A percentile compares a stretch with the other conserved stretches of the same genome.
These are phyloP conservation scores for Hydrotaea cyrtoneurina DNA, from an alignment of 2,888 invertebrate genomes.

Conservation along the genomic window DNA sequence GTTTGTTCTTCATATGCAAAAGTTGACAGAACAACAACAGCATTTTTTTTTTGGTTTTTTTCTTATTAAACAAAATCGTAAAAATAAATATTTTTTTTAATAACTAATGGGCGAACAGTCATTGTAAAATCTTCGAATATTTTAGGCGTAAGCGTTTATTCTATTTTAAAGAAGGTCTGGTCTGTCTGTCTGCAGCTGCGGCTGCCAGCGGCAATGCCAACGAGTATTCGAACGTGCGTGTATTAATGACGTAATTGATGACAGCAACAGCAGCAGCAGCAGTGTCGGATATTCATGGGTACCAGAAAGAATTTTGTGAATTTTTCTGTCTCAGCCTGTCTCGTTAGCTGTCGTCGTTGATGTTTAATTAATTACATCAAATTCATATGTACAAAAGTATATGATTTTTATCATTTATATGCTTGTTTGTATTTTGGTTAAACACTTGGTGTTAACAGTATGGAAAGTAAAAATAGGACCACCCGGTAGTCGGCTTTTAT, in stretches of 20 bases:
- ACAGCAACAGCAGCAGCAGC: constrained; percentile 42
- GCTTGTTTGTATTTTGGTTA: too few species aligned
- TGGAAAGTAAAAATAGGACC: too few species aligned
- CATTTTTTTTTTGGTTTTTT: too few species aligned
- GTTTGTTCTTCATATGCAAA: too few species aligned
- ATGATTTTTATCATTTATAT: constrained; percentile 15
- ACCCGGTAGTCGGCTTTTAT: too few species aligned
- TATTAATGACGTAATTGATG: constrained; percentile 62
- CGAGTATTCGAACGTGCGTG: not conserved
- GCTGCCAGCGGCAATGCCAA: constrained; percentile 15
- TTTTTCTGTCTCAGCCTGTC: not conserved
- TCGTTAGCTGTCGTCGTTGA: not conserved
- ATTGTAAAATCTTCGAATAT: not conserved
- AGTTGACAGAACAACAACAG: not conserved
- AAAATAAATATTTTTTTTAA: constrained; percentile 6
- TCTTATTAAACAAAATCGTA: not conserved
- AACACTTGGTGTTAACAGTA: too few species aligned
- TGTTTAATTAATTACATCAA: not conserved
- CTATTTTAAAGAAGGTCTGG: constrained; percentile 15
- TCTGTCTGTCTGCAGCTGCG: too few species aligned
- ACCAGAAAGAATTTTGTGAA: constrained; percentile 4
- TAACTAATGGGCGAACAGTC: constrained; percentile 19
- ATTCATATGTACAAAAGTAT: not conserved
- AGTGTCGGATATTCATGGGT: constrained; percentile 23
- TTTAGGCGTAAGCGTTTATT: constrained; percentile 1